Base-by-base conservation (phyloP, 2,888 invertebrate genomes). In the Prostheceraeus crozeri region DNA sequence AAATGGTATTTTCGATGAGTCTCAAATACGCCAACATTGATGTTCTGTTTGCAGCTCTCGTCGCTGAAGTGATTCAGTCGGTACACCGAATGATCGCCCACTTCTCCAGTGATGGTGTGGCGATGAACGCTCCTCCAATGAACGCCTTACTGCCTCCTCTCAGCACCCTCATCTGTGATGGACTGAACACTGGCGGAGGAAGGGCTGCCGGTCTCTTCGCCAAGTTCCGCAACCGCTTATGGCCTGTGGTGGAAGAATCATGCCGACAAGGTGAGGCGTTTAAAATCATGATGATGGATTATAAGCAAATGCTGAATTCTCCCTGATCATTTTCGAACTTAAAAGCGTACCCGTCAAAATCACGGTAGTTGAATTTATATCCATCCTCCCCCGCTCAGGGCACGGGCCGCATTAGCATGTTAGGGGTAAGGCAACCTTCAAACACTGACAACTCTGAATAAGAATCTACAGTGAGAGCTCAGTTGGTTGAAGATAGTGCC, bases 21-120 rank as follows among this genome's bases (percentile, higher is more conserved):
- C n/a, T n/a, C n/a, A 23, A 3, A 21, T 10, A 46, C 3, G 11
- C 14, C 3, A 6, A 3, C 11, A 36, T 14, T 11, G 19, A 36
- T n/a, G n/a, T n/a, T 10, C 40, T 6, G 14, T 3, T 14, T 53
- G 6, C 55, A 58, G 58, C 35, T 10, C 16, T 58, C 21, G 58
- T 58, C 11, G 28, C 28, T 23, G 58, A 58, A 21, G 35, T 58
- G 10, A 58, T 58, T 4, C 54, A 55, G 16, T 14, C 58, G 6
- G 58, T 58, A 16, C 58, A 58, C 14, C 21, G 28, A 31, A 52
- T 52, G 21, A 33, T 58, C 16, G 58, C 58, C 35, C 21, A 30
- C 31, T 58, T 58, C 31, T 58, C 58, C 2, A 21, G 21, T 11
- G 35, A n/a, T 19, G n/a, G 40, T n/a, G 8, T 14, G 6, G 8